Evolutionary conservation across 2,888 invertebrate genomes (phyloP).

Genomic region (Acleris emargana): DNA sequence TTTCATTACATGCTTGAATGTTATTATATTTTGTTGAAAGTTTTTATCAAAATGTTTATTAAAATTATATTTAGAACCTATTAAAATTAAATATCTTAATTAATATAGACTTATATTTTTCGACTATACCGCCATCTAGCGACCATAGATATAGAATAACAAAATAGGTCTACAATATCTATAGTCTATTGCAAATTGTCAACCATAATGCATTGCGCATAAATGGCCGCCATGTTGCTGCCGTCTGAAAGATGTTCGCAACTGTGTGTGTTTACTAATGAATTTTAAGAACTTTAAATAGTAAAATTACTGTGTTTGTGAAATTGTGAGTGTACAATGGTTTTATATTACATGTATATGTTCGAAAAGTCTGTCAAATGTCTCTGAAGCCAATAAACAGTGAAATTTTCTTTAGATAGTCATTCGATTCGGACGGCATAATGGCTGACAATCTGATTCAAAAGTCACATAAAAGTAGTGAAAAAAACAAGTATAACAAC

Average conservation of each 20-base stretch:
- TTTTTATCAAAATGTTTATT: not conserved
- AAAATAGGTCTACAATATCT: slow-evolving; percentile 66
- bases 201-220: slow-evolving; percentile 84
- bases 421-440: slow-evolving; percentile 85
- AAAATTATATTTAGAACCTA: not conserved
- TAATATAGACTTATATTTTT: slow-evolving; percentile 21
- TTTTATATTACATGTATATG: slow-evolving; percentile 79
- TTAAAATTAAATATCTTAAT: slow-evolving; percentile 5
- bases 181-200: slow-evolving; percentile 81
- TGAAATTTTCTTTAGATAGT: slow-evolving; percentile 84
- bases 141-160: slow-evolving; percentile 47
- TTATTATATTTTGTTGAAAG: not conserved
- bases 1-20: not conserved
- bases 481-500: slow-evolving; percentile 85
- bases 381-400: slow-evolving; percentile 83
- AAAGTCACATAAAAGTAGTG: slow-evolving; percentile 85
- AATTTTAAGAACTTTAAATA: slow-evolving; percentile 77
- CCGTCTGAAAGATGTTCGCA: slow-evolving; percentile 84
- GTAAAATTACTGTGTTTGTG: slow-evolving; percentile 81
- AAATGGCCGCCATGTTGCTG: slow-evolving; percentile 85
- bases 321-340: slow-evolving; percentile 83
- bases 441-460: slow-evolving; percentile 86
- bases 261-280: slow-evolving; percentile 84
- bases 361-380: slow-evolving; percentile 81
- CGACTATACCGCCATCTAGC: slow-evolving; percentile 54